A percentile compares a stretch with the other conserved stretches of the same genome.
Conservation (phyloP, 2,888 invertebrate genomes). For the Drosophila birchii region DNA sequence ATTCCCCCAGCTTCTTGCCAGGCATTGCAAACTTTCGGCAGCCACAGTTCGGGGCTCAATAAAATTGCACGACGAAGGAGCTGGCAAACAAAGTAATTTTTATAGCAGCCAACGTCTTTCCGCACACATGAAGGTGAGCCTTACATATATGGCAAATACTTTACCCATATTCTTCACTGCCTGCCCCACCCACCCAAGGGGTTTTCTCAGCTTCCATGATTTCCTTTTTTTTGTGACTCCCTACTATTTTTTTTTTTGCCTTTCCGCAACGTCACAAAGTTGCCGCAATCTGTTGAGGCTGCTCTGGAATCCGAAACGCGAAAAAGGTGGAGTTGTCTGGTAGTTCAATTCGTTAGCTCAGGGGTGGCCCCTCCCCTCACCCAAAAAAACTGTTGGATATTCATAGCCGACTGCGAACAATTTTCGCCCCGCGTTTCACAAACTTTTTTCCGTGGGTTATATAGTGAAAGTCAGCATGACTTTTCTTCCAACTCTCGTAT, state of each 20-base stretch:
- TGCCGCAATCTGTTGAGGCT: conserved; percentile 66
- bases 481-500: conserved; percentile 44
- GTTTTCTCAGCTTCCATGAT: conserved; percentile 9
- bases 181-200: conserved; percentile 13
- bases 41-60: conserved; percentile 63
- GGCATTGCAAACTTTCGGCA: conserved; percentile 67
- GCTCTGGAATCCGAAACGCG: conserved; percentile 53
- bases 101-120: conserved; percentile 57
- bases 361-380: background rate
- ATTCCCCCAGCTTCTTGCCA: conserved; percentile 42
- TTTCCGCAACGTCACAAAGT: conserved; percentile 61
- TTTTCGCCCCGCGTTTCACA: conserved; percentile 72
- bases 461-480: conserved; percentile 72
- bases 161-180: conserved; percentile 34
- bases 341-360: conserved; percentile 76
- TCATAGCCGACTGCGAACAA: conserved; percentile 66
- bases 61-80: conserved; percentile 72
- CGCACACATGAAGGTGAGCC: conserved; percentile 2
- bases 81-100: conserved; percentile 78
- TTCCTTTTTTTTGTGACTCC: conserved; percentile 28
- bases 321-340: conserved; percentile 74
- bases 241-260: conserved; percentile 40
- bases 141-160: conserved; percentile 41
- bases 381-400: conserved; percentile 35
- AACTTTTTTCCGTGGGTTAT: conserved; percentile 48